Base-by-base conservation (phyloP, 2,888 invertebrate species). In the Cotesia congregata region DNA sequence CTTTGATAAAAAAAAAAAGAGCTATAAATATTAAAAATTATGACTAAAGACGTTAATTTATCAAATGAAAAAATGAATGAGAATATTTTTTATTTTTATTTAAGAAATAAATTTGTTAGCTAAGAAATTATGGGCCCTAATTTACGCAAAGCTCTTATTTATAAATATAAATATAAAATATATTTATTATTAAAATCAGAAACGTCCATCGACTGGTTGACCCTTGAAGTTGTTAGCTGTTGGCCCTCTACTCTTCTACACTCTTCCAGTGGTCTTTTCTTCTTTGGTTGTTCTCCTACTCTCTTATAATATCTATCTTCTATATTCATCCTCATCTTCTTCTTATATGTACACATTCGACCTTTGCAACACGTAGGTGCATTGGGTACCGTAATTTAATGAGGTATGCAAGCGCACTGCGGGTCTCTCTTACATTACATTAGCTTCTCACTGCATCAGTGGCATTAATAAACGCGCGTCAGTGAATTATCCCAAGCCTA, bases 401-500 rank as follows among this genome's bases (percentile, higher is more conserved):
- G 75, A 77, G 72, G 76, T 71, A 79, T 76, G 74, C 80, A 70
- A 76, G 62, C 61, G 38, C 68, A 69, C 38, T 50, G 50, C 50
- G 50, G 50, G 50, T 72, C 41, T 30, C 72, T 73, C 71, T 69
- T 76, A 62, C 78, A 67, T 74, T 67, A 70, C 69, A 72, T 74
- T 71, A 7, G 62, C 39, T 70, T 74, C 76, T 74, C 68, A 67
- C 65, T 61, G 70, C 50, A 50, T 50, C 50, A 50, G 67, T 39
- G 74, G 76, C 80, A 79, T 79, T 80, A 80, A 82, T 78, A 82
- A 81, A 80, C 80, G 77, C 65, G 71, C 59, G 75, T 76, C 73
- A 75, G 73, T 78, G 74, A 80, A 83, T 84, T 83, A 80, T 78
- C 81, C 81, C 82, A 83, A 79, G 80, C 76, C 79, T 83, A 83